These are phyloP conservation scores for Danio aesculapii DNA, from an alignment of 2,797 vertebrate genomes.

Conservation along the genomic window DNA sequence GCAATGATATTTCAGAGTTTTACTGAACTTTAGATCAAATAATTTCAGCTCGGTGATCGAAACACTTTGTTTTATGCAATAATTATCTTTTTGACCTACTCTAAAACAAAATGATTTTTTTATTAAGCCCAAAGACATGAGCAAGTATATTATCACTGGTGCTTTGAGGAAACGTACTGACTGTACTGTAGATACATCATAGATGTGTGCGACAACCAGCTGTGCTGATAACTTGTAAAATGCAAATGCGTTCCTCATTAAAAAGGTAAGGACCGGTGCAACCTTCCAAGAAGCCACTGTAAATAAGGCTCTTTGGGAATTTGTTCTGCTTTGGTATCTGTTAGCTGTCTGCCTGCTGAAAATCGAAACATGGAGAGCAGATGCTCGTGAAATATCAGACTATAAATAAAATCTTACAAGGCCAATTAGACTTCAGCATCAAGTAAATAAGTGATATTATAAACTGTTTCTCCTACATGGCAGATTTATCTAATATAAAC, in stretches of 20 bases:
- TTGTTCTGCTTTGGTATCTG: slow-evolving; percentile 21
- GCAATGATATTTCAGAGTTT: neutral
- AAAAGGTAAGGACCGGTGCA: slow-evolving; percentile 20
- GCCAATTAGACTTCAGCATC: neutral
- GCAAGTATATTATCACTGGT: neutral
- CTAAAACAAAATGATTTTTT: neutral
- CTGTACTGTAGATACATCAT: neutral
- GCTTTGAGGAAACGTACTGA: neutral
- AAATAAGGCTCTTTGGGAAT: slow-evolving; percentile 39
- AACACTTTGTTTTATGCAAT: neutral
- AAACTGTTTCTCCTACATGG: neutral
- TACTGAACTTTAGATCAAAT: too few relatives aligned
- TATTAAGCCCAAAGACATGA: neutral
- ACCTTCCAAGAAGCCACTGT: neutral
- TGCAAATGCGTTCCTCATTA: slow-evolving; percentile 35
- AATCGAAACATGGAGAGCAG: slow-evolving; percentile 13
- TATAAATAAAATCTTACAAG: slow-evolving; percentile 25
- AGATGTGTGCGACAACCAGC: slow-evolving; percentile 3
- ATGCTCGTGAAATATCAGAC: neutral
- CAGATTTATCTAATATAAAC: slow-evolving; percentile 6
- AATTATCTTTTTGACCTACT: neutral
- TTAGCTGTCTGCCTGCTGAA: neutral
- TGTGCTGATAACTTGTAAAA: slow-evolving; percentile 25
- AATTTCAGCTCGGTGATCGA: neutral
- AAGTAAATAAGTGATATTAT: neutral